Base-by-base conservation (phyloP, 2,797 vertebrate genomes). In the Erpetoichthys calabaricus region DNA sequence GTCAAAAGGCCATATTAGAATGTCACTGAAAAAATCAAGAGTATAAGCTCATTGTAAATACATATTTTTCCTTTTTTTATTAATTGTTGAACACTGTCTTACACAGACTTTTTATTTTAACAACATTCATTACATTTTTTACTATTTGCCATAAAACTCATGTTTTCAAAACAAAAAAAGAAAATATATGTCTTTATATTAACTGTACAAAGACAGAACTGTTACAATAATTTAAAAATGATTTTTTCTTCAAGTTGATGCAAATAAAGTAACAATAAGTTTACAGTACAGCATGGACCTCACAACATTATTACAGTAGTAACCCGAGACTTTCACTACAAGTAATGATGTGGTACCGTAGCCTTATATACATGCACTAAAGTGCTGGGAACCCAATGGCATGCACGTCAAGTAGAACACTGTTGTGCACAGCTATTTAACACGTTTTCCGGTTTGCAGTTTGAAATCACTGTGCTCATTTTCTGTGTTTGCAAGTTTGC, bases 351-450 rank as follows among this genome's bases (percentile, higher is more conserved):
- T 68, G 77, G 68, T 79, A 86, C 80, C 75, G 82, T 69, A 86
- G 88, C 80, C 73, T 61, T 87, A 85, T 91, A 77, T 87, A 89
- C 91, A 92, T 90, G 91, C 88, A 90, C 90, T 88, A 86, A 87
- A 85, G 90, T 89, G 91, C 91, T 86, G 88, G 80, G 80, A 77
- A 89, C 83, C 75, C 75, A 75, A 87, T 85, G 85, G 86, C 87
- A 91, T 92, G 89, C 89, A 78, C 74, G 75, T 78, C 71, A 85
- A 84, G 83, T 82, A 80, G 80, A 61, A 67, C 64, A 74, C 68
- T 65, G 70, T 80, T 81, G 77, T 82, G 79, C 82, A 89, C 81
- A 83, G 75, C 63, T 76, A 82, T 79, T 74, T 76, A 25, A 25
- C 25, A 25, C 25, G 25, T 25, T 25, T 25, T 25, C 25, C 25